Evolutionary conservation across 2,113 vertebrate genomes (phyloP).

Genomic region (Gymnobelideus leadbeateri): DNA sequence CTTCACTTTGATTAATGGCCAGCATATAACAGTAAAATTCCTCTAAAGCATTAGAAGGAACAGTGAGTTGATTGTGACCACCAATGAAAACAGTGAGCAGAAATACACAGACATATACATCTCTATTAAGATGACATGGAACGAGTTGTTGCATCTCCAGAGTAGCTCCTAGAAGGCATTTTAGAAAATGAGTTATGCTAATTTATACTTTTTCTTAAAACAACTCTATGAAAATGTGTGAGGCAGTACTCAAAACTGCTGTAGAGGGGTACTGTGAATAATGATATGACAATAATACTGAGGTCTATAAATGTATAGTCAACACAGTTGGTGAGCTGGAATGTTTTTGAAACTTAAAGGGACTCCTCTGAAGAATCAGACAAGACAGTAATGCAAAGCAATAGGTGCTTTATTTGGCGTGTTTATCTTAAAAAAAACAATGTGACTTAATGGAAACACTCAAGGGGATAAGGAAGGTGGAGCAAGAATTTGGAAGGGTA

Average conservation of each 20-base stretch:
- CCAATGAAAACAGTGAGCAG: background rate
- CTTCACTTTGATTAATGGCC: background rate
- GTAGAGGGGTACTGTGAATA: fast-evolving
- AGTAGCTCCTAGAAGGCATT: background rate
- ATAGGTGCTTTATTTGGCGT: background rate
- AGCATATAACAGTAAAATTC: background rate
- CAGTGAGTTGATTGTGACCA: background rate
- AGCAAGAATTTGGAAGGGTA: background rate
- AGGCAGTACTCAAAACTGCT: background rate
- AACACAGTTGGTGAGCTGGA: fast-evolving
- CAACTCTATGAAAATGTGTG: background rate
- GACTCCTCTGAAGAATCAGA: background rate
- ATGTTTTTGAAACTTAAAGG: background rate
- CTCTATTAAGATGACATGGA: background rate
- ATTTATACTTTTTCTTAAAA: background rate
- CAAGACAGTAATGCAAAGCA: background rate
- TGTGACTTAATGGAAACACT: background rate
- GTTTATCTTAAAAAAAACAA: background rate
- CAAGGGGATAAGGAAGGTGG: background rate
- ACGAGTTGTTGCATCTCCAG: background rate
- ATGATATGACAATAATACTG: background rate
- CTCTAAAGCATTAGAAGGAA: background rate
- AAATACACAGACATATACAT: fast-evolving
- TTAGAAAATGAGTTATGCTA: background rate
- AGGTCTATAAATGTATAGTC: background rate